These are phyloP conservation scores for Melangyna quadrimaculata DNA, from an alignment of 2,888 invertebrate genomes.

Conservation along the genomic window DNA sequence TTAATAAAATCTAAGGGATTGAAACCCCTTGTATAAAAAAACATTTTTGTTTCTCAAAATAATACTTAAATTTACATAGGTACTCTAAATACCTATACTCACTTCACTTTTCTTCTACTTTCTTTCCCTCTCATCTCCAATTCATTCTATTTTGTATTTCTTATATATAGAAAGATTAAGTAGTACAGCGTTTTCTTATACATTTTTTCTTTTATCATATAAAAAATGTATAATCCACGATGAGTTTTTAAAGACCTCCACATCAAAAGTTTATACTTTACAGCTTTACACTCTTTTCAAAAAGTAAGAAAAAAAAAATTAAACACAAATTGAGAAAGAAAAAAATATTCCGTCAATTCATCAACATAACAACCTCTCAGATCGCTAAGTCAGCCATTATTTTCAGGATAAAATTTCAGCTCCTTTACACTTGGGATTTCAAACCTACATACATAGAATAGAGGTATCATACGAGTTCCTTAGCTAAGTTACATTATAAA, in stretches of 20 bases:
- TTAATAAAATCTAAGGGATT: too few relatives aligned
- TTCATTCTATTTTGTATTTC: neutral
- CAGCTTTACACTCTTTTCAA: conserved; percentile 34
- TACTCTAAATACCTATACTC: too few relatives aligned
- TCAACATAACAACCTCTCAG: conserved; percentile 64
- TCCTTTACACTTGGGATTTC: conserved; percentile 21
- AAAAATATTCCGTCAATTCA: conserved; percentile 57
- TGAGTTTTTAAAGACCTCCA: conserved; percentile 45
- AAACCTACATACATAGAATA: neutral
- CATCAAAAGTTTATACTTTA: conserved; percentile 28
- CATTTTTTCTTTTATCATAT: neutral
- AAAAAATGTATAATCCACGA: conserved; percentile 37
- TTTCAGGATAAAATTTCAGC: conserved; percentile 47
- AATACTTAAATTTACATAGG: too few relatives aligned
- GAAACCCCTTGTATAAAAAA: too few relatives aligned
- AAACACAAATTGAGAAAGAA: neutral
- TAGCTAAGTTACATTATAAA: too few relatives aligned
- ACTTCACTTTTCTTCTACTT: neutral
- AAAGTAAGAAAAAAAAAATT: neutral
- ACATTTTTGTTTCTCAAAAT: too few relatives aligned
- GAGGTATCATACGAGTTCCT: neutral
- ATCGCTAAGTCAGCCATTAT: conserved; percentile 64
- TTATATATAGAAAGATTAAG: neutral
- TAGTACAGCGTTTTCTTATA: neutral
- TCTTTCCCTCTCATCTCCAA: neutral